Evolutionary conservation across 2,888 invertebrate genomes (phyloP), one percentile per base, ranked within the genome.

Genomic region (Drosophila conformis): DNA sequence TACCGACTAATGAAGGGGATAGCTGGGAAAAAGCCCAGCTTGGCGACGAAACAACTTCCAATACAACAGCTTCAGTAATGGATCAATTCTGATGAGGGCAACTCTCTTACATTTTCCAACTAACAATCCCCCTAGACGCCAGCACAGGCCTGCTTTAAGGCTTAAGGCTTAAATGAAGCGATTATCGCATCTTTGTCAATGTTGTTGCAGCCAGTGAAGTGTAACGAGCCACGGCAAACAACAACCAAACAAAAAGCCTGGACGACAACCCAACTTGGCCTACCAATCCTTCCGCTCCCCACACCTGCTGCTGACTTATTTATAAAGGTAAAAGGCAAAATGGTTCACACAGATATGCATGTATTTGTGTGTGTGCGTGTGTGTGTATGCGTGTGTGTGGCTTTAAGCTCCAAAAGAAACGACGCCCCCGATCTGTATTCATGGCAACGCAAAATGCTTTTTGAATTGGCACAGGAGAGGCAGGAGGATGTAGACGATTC

Each of bases 111-210:
- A 46, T 31, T 33, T 68, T 58, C 21, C 69, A 58, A 29, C 53
- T 35, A 38, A 31, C 29, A 56, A 56, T n/a, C 27, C 11, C 7
- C 7, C 27, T 29, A 15, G 29, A 54, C 57, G 40, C 61, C 75
- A 60, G 62, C 36, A 80, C 64, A 62, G 48, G 78, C 18, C 73
- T 61, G 71, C 79, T 73, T 79, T 69, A 78, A 77, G 74, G 89
- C 79, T 89, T 89, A 83, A 73, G 73, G 64, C 73, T 69, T 78
- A 84, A 90, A 90, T 89, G 79, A 87, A 89, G 82, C 89, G 86
- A 87, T 87, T 89, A 87, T 90, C 87, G 90, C 87, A 78, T 89
- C 89, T 90, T 89, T 90, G 89, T 86, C 85, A 80, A 69, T 73
- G 83, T 83, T 81, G 80, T 68, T 72, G 76, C 66, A 79, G 69